Evolutionary conservation across 2,888 invertebrate genomes (phyloP), one percentile per base, ranked within the genome.

Genomic region (Encarsia formosa): DNA sequence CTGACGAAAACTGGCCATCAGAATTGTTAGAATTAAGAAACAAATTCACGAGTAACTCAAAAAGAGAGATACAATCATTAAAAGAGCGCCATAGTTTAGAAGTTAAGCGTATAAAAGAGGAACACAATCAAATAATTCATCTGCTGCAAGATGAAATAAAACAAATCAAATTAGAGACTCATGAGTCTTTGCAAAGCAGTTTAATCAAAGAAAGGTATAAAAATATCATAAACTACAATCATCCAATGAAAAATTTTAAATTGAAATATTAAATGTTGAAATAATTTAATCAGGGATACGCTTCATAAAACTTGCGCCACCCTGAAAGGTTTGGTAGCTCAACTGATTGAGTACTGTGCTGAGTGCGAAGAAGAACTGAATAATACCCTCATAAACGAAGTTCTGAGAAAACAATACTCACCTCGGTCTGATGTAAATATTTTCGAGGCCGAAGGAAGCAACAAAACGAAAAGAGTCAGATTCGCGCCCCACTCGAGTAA

Each of bases 351-450:
- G 66, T 89, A 87, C 72, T 86, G 88, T 66, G 81, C 81, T 6
- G 77, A 82, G 60, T 88, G 88, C 43, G 90, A 90, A 70, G 86
- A 87, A 67, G 89, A 89, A 71, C 76, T 90, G 32, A 89, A 88
- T 74, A 82, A 81, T 59, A 87, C 87, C 13, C 75, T 90, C 42
- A 80, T 87, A 0, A 83, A 82, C 43, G 84, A 84, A 63, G 76
- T 86, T 37, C 52, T 79, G 40, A 80, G 78, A 31, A 70, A 78
- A 51, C 52, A 47, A 29, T 31, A 41, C 52, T 58, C 63, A 1
- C 64, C 65, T 2, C 59, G 65, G 40, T 42, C 48, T 3, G 59
- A 59, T 5, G 44, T 45, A 35, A 20, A 20, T 19, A 24, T 20
- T 11, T 46, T 47, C 13, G 56, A 59, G 15, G 46, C 26, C 38